Conservation (phyloP, 1,140 invertebrate species). For the Drosophila tsacasi region DNA sequence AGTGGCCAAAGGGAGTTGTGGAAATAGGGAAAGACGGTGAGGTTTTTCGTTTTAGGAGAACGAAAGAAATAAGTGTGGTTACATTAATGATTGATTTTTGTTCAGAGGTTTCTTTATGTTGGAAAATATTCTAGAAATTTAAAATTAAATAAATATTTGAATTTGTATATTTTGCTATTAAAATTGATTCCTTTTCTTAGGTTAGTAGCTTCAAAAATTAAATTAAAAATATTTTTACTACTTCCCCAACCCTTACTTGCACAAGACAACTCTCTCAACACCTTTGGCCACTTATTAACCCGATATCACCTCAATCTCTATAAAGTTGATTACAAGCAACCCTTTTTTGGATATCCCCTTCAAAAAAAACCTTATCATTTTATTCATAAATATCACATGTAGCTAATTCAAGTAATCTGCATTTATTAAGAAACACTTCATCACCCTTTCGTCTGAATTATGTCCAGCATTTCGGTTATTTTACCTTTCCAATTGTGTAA, state of each 20-base stretch:
- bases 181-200: no score
- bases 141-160: background rate
- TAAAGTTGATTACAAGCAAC: background rate
- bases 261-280: background rate
- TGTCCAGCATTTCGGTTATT: constrained; percentile 3
- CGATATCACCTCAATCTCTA: background rate
- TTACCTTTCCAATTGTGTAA: constrained; percentile 13
- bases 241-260: background rate
- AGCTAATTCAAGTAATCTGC: constrained; percentile 41
- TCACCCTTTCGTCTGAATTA: constrained; percentile 39
- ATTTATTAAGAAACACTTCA: constrained; percentile 56
- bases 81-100: background rate
- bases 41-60: background rate
- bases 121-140: background rate
- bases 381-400: constrained; percentile 14
- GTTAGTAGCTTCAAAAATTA: no score
- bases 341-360: background rate
- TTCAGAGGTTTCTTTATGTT: background rate
- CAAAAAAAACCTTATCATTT: background rate
- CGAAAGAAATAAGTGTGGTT: background rate
- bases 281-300: background rate
- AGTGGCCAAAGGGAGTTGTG: constrained; percentile 21
- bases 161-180: no score
- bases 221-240: background rate
- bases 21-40: background rate